Conservation (phyloP, 2,888 invertebrate species). For the Eubasilissa splendida region DNA sequence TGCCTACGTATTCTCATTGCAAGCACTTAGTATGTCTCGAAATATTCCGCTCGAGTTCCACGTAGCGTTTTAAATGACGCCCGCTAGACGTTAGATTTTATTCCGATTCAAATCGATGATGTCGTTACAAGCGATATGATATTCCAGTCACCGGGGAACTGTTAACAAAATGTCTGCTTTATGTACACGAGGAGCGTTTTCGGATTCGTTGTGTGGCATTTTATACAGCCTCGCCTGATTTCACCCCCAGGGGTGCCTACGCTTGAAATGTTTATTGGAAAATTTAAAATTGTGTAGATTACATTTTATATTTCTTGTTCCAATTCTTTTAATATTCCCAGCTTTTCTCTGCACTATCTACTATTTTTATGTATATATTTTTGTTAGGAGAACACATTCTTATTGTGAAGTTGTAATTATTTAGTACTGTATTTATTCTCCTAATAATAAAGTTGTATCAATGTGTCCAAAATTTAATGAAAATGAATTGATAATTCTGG, state of each 20-base stretch:
- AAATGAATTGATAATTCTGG: no score
- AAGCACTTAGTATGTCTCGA: slow-evolving; percentile 30
- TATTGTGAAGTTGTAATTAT: no score
- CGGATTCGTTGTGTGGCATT: slow-evolving; percentile 36
- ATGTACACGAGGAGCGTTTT: slow-evolving; percentile 16
- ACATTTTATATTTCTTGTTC: not conserved
- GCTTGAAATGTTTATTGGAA: slow-evolving; percentile 9
- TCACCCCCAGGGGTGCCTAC: not conserved
- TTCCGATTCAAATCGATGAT: slow-evolving; percentile 47
- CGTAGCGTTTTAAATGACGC: slow-evolving; percentile 44
- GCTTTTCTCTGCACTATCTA: no score
- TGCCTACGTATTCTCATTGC: slow-evolving; percentile 28
- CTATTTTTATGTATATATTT: no score
- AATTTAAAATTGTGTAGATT: not conserved
- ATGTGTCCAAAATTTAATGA: no score
- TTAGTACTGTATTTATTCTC: no score
- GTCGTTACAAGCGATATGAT: slow-evolving; percentile 40
- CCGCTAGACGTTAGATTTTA: slow-evolving; percentile 46
- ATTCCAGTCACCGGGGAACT: slow-evolving; percentile 35
- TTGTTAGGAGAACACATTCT: no score
- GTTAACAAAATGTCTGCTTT: slow-evolving; percentile 40
- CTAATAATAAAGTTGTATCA: no score
- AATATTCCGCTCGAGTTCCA: slow-evolving; percentile 38
- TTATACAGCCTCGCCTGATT: slow-evolving; percentile 21
- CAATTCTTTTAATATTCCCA: not conserved